phyloP scores from a whole-genome alignment of 1,140 invertebrate species.

The Eupristina koningsbergeri region DNA sequence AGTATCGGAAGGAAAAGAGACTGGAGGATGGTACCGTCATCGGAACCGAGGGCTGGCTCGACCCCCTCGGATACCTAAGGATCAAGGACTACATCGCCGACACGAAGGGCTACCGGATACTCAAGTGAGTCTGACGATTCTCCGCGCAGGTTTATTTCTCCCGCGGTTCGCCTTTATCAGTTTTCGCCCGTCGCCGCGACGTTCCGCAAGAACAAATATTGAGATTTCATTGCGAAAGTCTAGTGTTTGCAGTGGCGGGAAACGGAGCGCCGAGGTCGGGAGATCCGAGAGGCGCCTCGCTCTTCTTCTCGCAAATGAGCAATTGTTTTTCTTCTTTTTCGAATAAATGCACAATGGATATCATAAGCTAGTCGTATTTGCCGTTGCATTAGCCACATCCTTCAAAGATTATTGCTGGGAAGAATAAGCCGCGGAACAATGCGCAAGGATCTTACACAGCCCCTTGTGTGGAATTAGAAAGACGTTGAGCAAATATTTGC shows the following conservation, averaged over 20 bases:
- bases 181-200: no score
- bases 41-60: slow-evolving; percentile 81
- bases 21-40: slow-evolving; percentile 87
- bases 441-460: neutral
- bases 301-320: no score
- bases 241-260: no score
- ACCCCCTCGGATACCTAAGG: slow-evolving; percentile 84
- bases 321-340: neutral
- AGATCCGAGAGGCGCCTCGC: no score
- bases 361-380: neutral
- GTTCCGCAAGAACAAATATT: no score
- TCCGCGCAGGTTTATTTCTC: neutral
- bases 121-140: slow-evolving; percentile 71
- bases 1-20: slow-evolving; percentile 90
- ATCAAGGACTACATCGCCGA: slow-evolving; percentile 91
- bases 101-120: slow-evolving; percentile 83
- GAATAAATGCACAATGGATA: neutral
- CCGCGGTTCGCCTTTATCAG: no score
- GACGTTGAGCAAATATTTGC: neutral
- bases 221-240: no score
- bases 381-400: neutral
- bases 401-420: neutral
- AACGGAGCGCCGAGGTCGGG: no score
- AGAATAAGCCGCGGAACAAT: neutral
- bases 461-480: neutral